phyloP scores from a whole-genome alignment of 2,113 vertebrate genomes.

The Ophiodon elongatus region DNA sequence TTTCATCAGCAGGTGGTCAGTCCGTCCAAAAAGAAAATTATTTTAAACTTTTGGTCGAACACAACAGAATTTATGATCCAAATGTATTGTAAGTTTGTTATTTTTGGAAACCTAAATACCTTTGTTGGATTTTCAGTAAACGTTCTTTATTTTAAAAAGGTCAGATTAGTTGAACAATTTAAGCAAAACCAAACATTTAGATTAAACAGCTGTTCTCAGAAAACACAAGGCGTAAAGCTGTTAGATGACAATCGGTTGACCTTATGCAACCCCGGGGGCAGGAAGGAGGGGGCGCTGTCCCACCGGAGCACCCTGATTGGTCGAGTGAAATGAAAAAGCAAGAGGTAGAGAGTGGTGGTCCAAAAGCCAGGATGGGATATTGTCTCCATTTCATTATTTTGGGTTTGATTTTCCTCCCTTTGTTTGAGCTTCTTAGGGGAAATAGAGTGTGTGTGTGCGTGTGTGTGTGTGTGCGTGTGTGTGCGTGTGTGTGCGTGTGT shows the following conservation, averaged over 20 bases:
- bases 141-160: background rate
- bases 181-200: background rate
- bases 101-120: background rate
- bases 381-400: constrained; percentile 54
- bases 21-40: no score
- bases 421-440: constrained; percentile 39
- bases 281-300: constrained; percentile 22
- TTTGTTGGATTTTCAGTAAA: background rate
- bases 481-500: constrained; percentile 13
- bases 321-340: background rate
- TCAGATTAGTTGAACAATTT: background rate
- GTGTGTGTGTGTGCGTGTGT: constrained; percentile 4
- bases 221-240: background rate
- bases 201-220: background rate
- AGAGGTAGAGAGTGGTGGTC: background rate
- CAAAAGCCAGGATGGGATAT: constrained; percentile 31
- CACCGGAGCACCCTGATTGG: constrained; percentile 28
- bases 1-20: no score
- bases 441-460: background rate
- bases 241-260: constrained; percentile 16
- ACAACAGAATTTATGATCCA: background rate
- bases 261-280: background rate
- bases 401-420: constrained; percentile 63
- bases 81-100: background rate
- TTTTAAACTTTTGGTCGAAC: background rate